phyloP scores from a whole-genome alignment of 2,888 invertebrate species.

The Leptopilina syphax region DNA sequence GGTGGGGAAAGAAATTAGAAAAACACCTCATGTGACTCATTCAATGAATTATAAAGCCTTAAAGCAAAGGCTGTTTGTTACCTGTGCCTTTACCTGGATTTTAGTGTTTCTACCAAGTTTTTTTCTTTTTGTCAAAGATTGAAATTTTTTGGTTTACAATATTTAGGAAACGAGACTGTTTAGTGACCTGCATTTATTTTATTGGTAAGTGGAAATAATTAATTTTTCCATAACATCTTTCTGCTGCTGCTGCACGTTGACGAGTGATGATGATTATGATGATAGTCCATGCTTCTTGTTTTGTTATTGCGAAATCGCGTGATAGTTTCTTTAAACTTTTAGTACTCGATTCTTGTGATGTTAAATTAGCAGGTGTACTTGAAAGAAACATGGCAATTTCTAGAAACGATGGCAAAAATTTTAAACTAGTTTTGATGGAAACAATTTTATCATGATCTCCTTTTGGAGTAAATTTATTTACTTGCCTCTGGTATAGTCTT shows the following conservation, averaged over 20 bases:
- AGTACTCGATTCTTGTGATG: background rate
- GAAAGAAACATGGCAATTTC: background rate
- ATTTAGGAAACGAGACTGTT: too few relatives aligned
- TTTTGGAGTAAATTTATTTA: too few relatives aligned
- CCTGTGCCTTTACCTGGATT: constrained; percentile 16
- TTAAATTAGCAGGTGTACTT: constrained; percentile 13
- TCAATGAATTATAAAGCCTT: background rate
- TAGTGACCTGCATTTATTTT: too few relatives aligned
- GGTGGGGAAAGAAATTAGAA: constrained; percentile 2
- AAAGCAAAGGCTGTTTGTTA: background rate
- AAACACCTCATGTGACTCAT: constrained; percentile 36
- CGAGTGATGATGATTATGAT: background rate
- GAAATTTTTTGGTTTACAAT: too few relatives aligned
- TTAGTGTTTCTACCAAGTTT: background rate
- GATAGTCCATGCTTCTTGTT: background rate
- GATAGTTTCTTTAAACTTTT: constrained; percentile 29
- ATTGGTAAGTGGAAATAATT: too few relatives aligned
- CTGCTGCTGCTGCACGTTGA: constrained; percentile 22
- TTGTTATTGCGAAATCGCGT: constrained; percentile 18
- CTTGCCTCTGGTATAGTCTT: too few relatives aligned
- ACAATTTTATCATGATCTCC: too few relatives aligned
- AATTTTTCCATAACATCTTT: too few relatives aligned
- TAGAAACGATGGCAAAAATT: too few relatives aligned
- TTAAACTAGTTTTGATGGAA: too few relatives aligned
- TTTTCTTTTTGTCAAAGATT: too few relatives aligned